phyloP scores from a whole-genome alignment of 1,140 invertebrate genomes.

The Drosophila parabipectinata region DNA sequence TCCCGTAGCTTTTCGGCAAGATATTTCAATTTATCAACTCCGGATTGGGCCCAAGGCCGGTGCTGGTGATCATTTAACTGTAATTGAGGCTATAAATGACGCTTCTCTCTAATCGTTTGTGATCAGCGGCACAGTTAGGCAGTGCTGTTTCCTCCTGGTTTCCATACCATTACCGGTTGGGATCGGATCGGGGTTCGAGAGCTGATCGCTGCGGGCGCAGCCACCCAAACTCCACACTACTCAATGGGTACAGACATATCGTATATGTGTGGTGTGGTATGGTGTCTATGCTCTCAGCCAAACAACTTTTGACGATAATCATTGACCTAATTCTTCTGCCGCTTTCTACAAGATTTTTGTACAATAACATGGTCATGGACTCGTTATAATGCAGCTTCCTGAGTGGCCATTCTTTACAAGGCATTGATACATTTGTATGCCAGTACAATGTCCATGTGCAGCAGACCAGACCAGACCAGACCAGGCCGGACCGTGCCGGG shows the following conservation, averaged over 20 bases:
- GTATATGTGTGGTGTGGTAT: not conserved
- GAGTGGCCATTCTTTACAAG: conserved; percentile 46
- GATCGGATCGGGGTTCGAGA: conserved; percentile 17
- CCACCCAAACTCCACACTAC: conserved; percentile 9
- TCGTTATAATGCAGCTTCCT: conserved; percentile 56
- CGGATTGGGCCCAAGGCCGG: conserved; percentile 27
- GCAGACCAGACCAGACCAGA: conserved; percentile 19
- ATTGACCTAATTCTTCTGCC: conserved; percentile 61
- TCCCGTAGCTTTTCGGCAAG: not conserved
- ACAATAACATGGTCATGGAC: conserved; percentile 61
- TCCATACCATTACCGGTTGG: conserved; percentile 38
- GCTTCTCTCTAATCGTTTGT: conserved; percentile 43
- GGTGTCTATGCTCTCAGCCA: conserved; percentile 42
- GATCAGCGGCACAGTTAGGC: conserved; percentile 47
- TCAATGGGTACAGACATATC: not conserved
- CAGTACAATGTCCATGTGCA: conserved; percentile 38
- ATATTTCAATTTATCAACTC: conserved; percentile 3
- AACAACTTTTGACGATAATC: conserved; percentile 60
- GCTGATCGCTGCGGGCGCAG: conserved; percentile 44
- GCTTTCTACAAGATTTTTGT: conserved; percentile 60
- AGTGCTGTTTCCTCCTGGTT: conserved; percentile 38
- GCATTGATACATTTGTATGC: conserved; percentile 27
- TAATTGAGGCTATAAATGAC: conserved; percentile 42
- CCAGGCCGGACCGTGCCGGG: conserved; percentile 2
- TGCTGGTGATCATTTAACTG: conserved; percentile 34